Evolutionary conservation across 2,888 invertebrate species (phyloP).

Genomic region (Gari tellinella): DNA sequence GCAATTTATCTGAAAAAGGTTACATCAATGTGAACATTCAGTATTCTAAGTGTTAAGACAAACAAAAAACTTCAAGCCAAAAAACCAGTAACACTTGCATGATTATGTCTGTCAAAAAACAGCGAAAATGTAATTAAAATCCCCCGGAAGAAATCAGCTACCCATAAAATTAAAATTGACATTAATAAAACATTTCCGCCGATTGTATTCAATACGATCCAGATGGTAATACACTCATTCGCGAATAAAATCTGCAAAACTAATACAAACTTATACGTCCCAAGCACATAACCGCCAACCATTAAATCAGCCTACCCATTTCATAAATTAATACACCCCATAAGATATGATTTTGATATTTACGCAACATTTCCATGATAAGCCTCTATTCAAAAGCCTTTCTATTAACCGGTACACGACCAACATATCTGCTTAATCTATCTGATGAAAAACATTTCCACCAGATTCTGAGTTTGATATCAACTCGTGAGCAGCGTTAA

Average conservation of each 20-base stretch:
- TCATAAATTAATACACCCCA: slow-evolving; percentile 3
- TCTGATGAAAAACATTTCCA: too few species aligned
- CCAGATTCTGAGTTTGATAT: slow-evolving; percentile 6
- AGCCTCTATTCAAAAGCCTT: too few species aligned
- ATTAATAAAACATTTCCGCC: slow-evolving; percentile 23
- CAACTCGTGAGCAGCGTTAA: not conserved
- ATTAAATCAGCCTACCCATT: slow-evolving; percentile 1
- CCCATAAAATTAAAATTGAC: slow-evolving; percentile 30
- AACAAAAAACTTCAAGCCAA: too few species aligned
- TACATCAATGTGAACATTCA: too few species aligned
- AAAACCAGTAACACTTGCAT: not conserved
- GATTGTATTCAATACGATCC: slow-evolving; percentile 7
- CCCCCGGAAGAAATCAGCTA: slow-evolving; percentile 8
- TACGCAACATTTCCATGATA: too few species aligned
- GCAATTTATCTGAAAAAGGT: too few species aligned
- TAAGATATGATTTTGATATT: slow-evolving; percentile 1
- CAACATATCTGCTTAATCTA: too few species aligned
- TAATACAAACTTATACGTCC: slow-evolving; percentile 2
- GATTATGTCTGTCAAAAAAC: slow-evolving; percentile 9
- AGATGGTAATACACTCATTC: slow-evolving; percentile 17
- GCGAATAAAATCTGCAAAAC: slow-evolving; percentile 5
- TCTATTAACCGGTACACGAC: too few species aligned
- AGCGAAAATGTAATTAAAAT: slow-evolving; percentile 17
- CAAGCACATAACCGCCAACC: slow-evolving; percentile 1
- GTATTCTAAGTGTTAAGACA: too few species aligned